Evolutionary conservation across 2,888 invertebrate genomes (phyloP), one percentile per base, ranked within the genome.

Genomic region (Syritta pipiens): DNA sequence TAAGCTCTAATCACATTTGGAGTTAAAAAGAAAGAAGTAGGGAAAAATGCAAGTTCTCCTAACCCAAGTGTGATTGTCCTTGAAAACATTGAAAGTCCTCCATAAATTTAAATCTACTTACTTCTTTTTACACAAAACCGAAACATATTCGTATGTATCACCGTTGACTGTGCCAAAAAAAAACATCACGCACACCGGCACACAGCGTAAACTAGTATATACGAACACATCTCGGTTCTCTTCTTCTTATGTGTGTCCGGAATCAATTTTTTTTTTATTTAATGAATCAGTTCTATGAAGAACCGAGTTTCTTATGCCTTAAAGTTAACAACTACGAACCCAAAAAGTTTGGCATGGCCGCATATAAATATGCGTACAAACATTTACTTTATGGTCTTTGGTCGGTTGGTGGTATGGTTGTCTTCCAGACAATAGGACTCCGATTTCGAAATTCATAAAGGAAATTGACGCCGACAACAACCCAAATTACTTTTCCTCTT

Each of bases 361-460:
- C 28, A 37, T 55, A 37, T 59, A 55, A 17, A 48, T 75, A 75
- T 60, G 60, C 60, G 60, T 68, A 59, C 20, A 65, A 71, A 60
- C 59, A 60, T 60, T 71, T 44, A 59, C 62, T 65, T 65, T 53
- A 59, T 42, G 63, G 53, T 65, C 59, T 46, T 49, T 59, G 63
- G 63, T 59, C 59, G 55, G 72, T 65, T 19, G 51, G 30, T 65
- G 65, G 65, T 59, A 65, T 72, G 65, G 59, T 48, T 77, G 72
- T 72, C 71, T 60, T 72, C 53, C 77, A 77, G 77, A 77, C 77
- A 77, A 72, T 72, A 65, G 46, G 77, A 65, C 77, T 77, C 77
- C 77, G 51, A 46, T 72, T 77, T 77, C 10, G 42, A 72, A 77
- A 77, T 77, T 72, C 65, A 77, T 65, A 77, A 72, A 77, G 77